Base-by-base conservation (phyloP, 2,113 vertebrate species). In the Murina feae region DNA sequence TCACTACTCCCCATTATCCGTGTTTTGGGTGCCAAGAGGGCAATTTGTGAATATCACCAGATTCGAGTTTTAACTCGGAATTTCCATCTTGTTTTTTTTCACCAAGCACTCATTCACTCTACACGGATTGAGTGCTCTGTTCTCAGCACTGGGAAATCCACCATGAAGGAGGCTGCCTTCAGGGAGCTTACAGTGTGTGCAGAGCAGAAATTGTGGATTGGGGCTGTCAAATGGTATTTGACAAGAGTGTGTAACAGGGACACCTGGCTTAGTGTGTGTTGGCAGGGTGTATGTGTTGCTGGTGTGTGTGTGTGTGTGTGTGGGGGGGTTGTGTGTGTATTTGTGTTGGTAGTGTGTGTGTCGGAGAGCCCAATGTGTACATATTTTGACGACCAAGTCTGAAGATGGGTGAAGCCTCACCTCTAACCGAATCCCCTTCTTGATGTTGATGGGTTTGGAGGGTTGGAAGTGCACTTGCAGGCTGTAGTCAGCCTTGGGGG, bases 391-490 rank as follows among this genome's bases (percentile, higher is more conserved):
- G 53, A 66, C 18, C 2, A 3, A 18, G 39, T 47, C 37, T 47
- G 18, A 1, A 8, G 79, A 17, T 4, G 17, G 5, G 68, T 13
- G 18, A 66, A 17, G 23, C 32, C 97, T 98, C 96, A 99, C 99
- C 99, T 99, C 99, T 17, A 99, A 60, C 12, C 98, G 98, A 74
- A 99, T 95, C 0, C 63, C 90, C 97, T 98, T 99, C 97, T 98
- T 99, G 35, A 99, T 65, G 90, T 42, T 97, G 80, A 98, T 5
- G 3, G 98, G 97, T 32, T 95, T 98, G 3, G 75, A 86, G 42
- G 99, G 98, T 42, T 96, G 98, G 97, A 99, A 99, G 90, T 98
- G n/a, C 39, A 99, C 32, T 0, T 94, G 96, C 86, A 99, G 82
- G 6, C 37, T 30, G 5, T 98, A 97, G 39, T 99, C 98, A 0